Percentiles rank a stretch among this genome's conserved stretches.
Conservation (phyloP, 2,888 invertebrate genomes). For the Ichneumon xanthorius region DNA sequence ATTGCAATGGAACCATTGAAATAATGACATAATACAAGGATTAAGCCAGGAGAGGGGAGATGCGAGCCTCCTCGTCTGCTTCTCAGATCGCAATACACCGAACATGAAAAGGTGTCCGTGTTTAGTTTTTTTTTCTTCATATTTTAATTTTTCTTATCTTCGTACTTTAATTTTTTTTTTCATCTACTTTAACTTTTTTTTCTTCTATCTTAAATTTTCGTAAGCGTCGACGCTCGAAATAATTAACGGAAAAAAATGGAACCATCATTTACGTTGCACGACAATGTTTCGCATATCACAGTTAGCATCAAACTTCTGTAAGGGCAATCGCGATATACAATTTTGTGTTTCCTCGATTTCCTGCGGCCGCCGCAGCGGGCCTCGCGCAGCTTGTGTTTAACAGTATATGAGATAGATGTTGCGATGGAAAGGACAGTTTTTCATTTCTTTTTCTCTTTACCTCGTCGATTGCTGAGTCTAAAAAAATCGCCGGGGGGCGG, state of each 20-base stretch:
- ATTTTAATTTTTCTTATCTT: slow-evolving; percentile 5
- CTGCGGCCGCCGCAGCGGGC: slow-evolving; percentile 31
- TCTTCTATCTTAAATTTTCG: slow-evolving; percentile 8
- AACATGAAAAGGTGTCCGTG: slow-evolving; percentile 4
- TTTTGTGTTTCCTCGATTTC: slow-evolving; percentile 35
- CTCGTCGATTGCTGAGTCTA: neutral
- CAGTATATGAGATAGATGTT: neutral
- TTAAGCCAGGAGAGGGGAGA: slow-evolving; percentile 2
- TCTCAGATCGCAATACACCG: slow-evolving; percentile 27
- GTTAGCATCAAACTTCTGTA: slow-evolving; percentile 64
- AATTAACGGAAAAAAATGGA: slow-evolving; percentile 45
- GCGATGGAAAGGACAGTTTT: slow-evolving; percentile 8
- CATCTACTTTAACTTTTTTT: neutral
- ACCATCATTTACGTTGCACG: slow-evolving; percentile 68
- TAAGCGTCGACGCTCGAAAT: slow-evolving; percentile 54
- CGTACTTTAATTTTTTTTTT: neutral
- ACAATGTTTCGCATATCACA: slow-evolving; percentile 71
- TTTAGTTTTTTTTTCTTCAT: neutral
- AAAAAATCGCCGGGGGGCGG: neutral
- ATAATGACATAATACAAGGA: slow-evolving; percentile 32
- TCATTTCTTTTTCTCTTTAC: slow-evolving; percentile 8
- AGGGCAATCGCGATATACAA: slow-evolving; percentile 63
- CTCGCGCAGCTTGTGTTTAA: slow-evolving; percentile 37
- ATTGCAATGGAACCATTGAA: slow-evolving; percentile 26
- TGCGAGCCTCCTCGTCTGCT: slow-evolving; percentile 15